Evolutionary conservation across 2,797 vertebrate genomes (phyloP).

Genomic region (Takifugu ocellatus): DNA sequence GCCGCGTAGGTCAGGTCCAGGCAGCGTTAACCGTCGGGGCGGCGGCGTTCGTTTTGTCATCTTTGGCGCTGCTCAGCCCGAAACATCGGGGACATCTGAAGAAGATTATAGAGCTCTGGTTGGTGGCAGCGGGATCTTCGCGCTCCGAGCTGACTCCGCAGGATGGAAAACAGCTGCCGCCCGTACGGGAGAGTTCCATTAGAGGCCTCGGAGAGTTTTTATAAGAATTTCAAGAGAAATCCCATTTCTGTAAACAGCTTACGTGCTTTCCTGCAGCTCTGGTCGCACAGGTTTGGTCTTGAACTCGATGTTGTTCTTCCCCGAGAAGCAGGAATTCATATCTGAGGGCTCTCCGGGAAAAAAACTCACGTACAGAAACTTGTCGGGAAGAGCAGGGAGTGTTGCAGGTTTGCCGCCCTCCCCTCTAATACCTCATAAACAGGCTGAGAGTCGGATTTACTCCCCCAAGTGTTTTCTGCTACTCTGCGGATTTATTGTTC

Average conservation of each 20-base stretch:
- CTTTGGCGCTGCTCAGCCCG: neutral
- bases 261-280: conserved; percentile 17
- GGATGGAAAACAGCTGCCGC: conserved; percentile 46
- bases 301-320: conserved; percentile 31
- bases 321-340: conserved; percentile 33
- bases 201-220: conserved; percentile 39
- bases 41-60: neutral
- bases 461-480: conserved; percentile 61
- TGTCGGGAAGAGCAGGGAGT: conserved; percentile 15
- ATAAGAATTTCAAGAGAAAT: conserved; percentile 53
- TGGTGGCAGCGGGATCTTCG: neutral
- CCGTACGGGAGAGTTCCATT: conserved; percentile 4
- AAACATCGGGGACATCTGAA: conserved; percentile 29
- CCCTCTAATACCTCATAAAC: conserved; percentile 42
- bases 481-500: conserved; percentile 77
- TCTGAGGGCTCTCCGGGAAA: conserved; percentile 13
- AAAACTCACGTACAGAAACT: conserved; percentile 3
- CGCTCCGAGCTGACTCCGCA: conserved; percentile 6
- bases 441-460: conserved; percentile 68
- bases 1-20: conserved; percentile 25
- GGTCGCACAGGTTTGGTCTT: conserved; percentile 42
- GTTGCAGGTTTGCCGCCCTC: conserved; percentile 21
- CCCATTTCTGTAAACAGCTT: conserved; percentile 57
- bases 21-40: conserved; percentile 1
- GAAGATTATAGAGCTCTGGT: conserved; percentile 34